Percentiles rank a stretch among this genome's conserved stretches.
phyloP scores from a whole-genome alignment of 2,888 invertebrate genomes.

The Lydus trimaculatus region DNA sequence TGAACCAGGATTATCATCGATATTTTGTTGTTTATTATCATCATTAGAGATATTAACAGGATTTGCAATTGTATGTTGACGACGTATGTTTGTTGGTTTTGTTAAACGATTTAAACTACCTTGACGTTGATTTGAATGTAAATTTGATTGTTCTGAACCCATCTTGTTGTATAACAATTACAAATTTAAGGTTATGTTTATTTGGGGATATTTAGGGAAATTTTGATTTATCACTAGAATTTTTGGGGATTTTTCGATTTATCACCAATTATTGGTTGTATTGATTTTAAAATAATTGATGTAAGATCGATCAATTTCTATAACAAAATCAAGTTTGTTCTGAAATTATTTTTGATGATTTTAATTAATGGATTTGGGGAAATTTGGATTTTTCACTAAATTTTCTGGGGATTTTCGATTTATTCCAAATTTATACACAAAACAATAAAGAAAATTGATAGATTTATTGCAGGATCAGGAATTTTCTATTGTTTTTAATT shows the following conservation, averaged over 20 bases:
- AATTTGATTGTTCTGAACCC: constrained; percentile 59
- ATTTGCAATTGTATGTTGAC: constrained; percentile 60
- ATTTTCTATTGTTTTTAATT: too few relatives aligned
- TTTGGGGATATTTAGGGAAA: not conserved
- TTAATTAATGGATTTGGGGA: too few relatives aligned
- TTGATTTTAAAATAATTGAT: too few relatives aligned
- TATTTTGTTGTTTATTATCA: constrained; percentile 33
- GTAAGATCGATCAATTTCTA: too few relatives aligned
- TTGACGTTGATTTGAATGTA: constrained; percentile 43
- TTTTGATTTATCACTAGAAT: not conserved
- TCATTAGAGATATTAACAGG: constrained; percentile 54
- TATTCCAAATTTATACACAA: too few relatives aligned
- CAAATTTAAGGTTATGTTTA: constrained; percentile 21
- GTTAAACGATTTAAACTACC: constrained; percentile 43
- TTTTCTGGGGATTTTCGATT: too few relatives aligned
- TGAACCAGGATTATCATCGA: constrained; percentile 69
- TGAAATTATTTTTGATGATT: too few relatives aligned
- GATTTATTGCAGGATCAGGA: too few relatives aligned
- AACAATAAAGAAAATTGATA: too few relatives aligned
- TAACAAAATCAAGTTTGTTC: too few relatives aligned
- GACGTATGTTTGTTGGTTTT: constrained; percentile 47
- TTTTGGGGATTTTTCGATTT: not conserved
- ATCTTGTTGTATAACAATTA: constrained; percentile 39
- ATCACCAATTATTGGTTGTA: too few relatives aligned
- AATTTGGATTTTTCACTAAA: too few relatives aligned